Evolutionary conservation across 2,888 invertebrate species (phyloP).

Genomic region (Unio pictorum): DNA sequence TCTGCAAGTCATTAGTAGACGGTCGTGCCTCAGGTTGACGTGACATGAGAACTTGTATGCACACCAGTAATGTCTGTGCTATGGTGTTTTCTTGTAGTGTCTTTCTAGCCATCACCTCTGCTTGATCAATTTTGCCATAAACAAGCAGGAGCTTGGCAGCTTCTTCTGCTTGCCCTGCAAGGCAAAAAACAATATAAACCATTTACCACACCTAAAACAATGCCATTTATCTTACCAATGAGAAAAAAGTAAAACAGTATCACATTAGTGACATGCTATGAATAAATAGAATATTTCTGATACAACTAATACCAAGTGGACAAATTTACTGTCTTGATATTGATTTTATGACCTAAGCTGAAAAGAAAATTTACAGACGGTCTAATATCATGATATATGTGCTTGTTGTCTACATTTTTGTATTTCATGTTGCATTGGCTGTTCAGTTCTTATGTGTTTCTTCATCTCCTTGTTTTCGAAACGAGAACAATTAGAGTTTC

Average conservation of each 20-base stretch:
- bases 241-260: background rate
- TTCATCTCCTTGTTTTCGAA: too few relatives aligned
- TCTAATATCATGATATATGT: too few relatives aligned
- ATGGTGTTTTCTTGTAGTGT: constrained; percentile 31
- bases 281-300: too few relatives aligned
- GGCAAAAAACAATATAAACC: background rate
- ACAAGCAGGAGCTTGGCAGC: constrained; percentile 41
- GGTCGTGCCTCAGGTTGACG: constrained; percentile 3
- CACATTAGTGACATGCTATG: too few relatives aligned
- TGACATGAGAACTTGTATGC: constrained; percentile 35
- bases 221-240: background rate
- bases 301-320: too few relatives aligned
- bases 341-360: too few relatives aligned
- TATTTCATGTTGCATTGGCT: too few relatives aligned
- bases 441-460: too few relatives aligned
- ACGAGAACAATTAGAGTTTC: too few relatives aligned
- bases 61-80: constrained; percentile 37
- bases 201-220: background rate
- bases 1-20: constrained; percentile 3
- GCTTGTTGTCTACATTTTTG: too few relatives aligned
- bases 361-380: too few relatives aligned
- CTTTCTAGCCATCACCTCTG: constrained; percentile 34
- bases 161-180: constrained; percentile 35
- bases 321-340: too few relatives aligned
- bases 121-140: constrained; percentile 37